Evolutionary conservation across 2,888 invertebrate genomes (phyloP), one percentile per base, ranked within the genome.

Genomic region (Blastobasis lacticolella): DNA sequence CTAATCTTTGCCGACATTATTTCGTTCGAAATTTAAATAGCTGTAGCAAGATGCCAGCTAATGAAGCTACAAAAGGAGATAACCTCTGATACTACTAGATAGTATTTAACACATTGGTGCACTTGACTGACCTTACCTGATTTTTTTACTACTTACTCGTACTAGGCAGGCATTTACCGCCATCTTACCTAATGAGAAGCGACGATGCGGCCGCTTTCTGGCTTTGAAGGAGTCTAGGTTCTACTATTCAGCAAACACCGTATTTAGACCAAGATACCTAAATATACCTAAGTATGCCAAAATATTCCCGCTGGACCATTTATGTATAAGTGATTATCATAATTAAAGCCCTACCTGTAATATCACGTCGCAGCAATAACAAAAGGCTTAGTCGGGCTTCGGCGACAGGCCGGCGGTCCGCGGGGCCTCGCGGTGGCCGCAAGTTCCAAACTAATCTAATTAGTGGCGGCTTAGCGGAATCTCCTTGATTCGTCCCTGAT

Each of bases 361-460:
- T 50, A 50, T 10, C 51, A 46, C 45, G 36, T 45, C 43, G 49
- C 4, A 10, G 40, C 10, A 48, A 23, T 23, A 60, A 59, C 55
- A 58, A 53, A 59, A 56, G 55, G 56, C 63, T 66, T 64, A 69
- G 73, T 63, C 60, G 56, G 57, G 67, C 64, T 57, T 67, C 62
- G 67, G 60, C 60, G 64, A 66, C 63, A 61, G 70, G 69, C 66
- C 69, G 71, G 73, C 72, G 69, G 69, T 62, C 68, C 69, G 66
- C 64, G 59, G 60, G 51, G 56, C 56, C 52, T 51, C 54, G 54
- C 58, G 53, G 56, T 56, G 62, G 58, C 53, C 60, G 59, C 61
- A 74, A 74, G 69, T 75, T 73, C 63, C 67, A 60, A 77, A 79
- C 74, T 78, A 79, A 78, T 80, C 75, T 75, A 78, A 78, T 80